phyloP scores from a whole-genome alignment of 23 tunicate species.

The Aplidium turbinatum region DNA sequence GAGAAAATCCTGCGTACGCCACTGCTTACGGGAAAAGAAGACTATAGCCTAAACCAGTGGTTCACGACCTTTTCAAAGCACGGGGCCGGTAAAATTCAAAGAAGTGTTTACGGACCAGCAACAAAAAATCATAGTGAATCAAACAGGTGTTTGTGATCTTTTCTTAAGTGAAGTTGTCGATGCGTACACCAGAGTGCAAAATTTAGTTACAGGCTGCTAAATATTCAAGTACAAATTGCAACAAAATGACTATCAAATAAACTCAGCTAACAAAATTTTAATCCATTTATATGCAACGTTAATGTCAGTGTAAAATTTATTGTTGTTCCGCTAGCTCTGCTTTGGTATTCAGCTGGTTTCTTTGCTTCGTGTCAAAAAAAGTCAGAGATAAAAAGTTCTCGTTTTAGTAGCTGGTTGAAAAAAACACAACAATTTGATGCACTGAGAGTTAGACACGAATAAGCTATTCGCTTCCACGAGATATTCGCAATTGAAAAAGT shows the following conservation, averaged over 20 bases:
- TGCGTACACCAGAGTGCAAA: slow-evolving; percentile 11
- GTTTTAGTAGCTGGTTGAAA: too few species aligned
- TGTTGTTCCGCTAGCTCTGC: background rate
- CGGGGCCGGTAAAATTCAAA: slow-evolving; percentile 7
- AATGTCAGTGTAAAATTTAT: slow-evolving; percentile 22
- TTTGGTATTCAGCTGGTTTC: too few species aligned
- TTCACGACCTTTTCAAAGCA: slow-evolving; percentile 22
- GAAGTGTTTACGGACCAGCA: slow-evolving; percentile 34
- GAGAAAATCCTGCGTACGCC: too few species aligned
- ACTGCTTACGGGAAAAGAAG: too few species aligned
- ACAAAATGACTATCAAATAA: slow-evolving; percentile 14
- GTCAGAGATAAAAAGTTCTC: too few species aligned
- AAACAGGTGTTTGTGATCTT: slow-evolving; percentile 9
- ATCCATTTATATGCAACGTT: slow-evolving; percentile 23
- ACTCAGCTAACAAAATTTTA: slow-evolving; percentile 18
- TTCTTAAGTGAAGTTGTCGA: slow-evolving; percentile 10
- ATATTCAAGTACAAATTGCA: slow-evolving; percentile 17
- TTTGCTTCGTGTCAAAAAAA: too few species aligned
- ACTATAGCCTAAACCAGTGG: slow-evolving; percentile 1
- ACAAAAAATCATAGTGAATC: slow-evolving; percentile 16
- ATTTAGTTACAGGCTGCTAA: slow-evolving; percentile 21
- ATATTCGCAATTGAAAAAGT: too few species aligned
- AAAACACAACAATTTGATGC: too few species aligned
- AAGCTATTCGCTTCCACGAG: too few species aligned
- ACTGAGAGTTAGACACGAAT: too few species aligned